Conservation (phyloP, 1,140 invertebrate species). For the Drosophila bocqueti region DNA sequence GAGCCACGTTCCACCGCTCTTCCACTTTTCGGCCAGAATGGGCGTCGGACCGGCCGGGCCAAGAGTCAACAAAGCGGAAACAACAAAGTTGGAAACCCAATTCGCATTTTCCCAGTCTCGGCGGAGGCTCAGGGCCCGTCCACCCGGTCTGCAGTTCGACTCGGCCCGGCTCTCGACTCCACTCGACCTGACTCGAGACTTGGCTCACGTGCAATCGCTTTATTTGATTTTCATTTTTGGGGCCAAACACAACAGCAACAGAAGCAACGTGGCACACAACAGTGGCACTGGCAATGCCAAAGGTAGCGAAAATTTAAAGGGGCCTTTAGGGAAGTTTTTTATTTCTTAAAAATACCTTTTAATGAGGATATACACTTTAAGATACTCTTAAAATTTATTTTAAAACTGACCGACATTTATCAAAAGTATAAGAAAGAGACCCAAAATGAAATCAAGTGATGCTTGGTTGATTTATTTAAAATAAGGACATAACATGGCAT, state of each 20-base stretch:
- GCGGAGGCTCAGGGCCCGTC: constrained; percentile 9
- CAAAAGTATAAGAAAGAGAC: constrained; percentile 4
- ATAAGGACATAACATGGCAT: background rate
- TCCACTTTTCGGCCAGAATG: constrained; percentile 9
- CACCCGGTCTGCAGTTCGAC: constrained; percentile 9
- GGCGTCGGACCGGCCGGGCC: constrained; percentile 43
- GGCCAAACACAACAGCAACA: constrained; percentile 53
- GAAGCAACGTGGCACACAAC: constrained; percentile 34
- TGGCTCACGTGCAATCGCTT: constrained; percentile 74
- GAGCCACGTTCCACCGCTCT: constrained; percentile 26
- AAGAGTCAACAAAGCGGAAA: constrained; percentile 51
- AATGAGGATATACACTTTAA: background rate
- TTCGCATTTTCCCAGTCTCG: constrained; percentile 36
- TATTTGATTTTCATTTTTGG: constrained; percentile 82
- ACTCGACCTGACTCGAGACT: constrained; percentile 40
- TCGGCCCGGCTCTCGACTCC: background rate
- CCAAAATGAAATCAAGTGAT: constrained; percentile 19
- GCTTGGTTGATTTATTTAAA: constrained; percentile 19
- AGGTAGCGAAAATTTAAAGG: background rate
- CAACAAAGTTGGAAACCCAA: constrained; percentile 51
- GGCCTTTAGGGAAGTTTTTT: background rate
- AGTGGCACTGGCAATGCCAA: constrained; percentile 29
- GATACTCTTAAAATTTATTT: background rate
- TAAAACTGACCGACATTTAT: background rate
- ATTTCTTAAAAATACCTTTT: constrained; percentile 3